These are phyloP conservation scores for Peromyscus eremicus DNA, from an alignment of 2,797 vertebrate species.

Conservation along the genomic window DNA sequence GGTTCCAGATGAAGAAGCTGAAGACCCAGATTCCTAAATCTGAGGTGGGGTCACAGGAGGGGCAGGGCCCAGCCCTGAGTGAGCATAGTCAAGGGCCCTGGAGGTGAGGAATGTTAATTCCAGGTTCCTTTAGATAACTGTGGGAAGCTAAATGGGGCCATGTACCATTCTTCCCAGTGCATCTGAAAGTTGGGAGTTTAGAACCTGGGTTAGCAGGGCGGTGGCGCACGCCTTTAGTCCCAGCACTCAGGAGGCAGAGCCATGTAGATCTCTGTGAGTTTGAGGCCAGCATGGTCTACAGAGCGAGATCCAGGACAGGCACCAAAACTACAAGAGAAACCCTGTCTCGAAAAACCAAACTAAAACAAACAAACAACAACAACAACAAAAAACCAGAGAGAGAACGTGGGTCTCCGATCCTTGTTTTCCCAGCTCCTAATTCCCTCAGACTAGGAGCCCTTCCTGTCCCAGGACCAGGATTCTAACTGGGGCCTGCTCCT, in stretches of 20 bases:
- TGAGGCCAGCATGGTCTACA: no score
- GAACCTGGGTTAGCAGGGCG: background rate
- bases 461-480: background rate
- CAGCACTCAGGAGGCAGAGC: no score
- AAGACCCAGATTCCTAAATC: background rate
- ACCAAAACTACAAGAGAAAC: no score
- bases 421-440: background rate
- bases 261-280: no score
- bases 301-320: no score
- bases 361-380: no score
- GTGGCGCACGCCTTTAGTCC: no score
- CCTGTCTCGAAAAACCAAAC: no score
- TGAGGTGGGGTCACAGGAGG: background rate
- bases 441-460: background rate
- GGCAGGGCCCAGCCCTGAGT: background rate
- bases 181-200: background rate
- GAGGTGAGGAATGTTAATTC: background rate
- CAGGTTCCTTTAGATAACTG: slow-evolving; percentile 14
- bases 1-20: background rate
- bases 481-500: background rate
- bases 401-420: background rate
- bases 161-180: background rate
- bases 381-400: no score
- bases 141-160: background rate
- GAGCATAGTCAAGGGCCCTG: background rate